Evolutionary conservation across 2,797 vertebrate genomes (phyloP).

Genomic region (Hafferia zeledoni): DNA sequence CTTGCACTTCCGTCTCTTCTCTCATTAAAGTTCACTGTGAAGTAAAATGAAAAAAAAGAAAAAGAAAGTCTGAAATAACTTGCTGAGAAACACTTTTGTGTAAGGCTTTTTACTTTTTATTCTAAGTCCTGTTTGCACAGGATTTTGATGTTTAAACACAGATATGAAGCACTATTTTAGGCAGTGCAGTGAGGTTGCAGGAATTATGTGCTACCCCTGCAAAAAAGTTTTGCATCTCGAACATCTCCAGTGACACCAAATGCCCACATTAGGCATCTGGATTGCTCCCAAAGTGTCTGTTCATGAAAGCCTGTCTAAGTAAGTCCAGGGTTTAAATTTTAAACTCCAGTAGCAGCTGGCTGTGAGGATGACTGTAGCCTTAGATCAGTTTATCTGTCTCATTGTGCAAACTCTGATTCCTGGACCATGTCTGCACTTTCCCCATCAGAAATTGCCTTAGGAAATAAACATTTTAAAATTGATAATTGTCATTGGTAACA

Average conservation of each 20-base stretch:
- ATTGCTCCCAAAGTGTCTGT: background rate
- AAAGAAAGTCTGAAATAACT: background rate
- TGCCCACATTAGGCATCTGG: accelerated
- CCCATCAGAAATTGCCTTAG: background rate
- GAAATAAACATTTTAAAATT: background rate
- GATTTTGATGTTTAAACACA: background rate
- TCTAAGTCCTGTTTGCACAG: background rate
- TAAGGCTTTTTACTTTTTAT: background rate
- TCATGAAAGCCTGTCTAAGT: background rate
- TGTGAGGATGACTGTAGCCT: background rate
- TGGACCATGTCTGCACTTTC: background rate
- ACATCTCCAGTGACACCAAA: background rate
- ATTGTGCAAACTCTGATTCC: background rate
- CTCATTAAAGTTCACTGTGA: background rate
- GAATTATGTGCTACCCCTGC: background rate
- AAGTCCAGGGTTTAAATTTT: background rate
- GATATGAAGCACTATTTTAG: background rate
- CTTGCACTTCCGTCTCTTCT: background rate
- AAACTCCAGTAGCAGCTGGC: background rate
- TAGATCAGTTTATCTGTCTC: background rate
- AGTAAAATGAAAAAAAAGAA: background rate
- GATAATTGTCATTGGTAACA: accelerated
- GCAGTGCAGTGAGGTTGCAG: background rate
- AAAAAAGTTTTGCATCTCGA: background rate
- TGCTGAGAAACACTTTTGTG: background rate